Base-by-base conservation (phyloP, 2,888 invertebrate genomes). In the Pocota personata region DNA sequence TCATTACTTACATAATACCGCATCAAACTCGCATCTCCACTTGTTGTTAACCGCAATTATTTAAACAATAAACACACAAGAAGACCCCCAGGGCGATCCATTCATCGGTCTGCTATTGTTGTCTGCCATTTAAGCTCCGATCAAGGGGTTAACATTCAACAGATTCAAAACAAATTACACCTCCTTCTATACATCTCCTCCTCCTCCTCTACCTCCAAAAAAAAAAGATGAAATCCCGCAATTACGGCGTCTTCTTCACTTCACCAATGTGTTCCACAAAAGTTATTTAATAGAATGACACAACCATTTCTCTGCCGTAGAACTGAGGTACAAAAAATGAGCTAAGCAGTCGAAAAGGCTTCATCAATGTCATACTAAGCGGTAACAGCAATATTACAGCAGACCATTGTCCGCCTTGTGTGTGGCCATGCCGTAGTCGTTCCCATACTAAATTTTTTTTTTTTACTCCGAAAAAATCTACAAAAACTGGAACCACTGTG, bases 231-330 rank as follows among this genome's bases (percentile, higher is more conserved):
- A 50, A 62, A 50, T 52, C 30, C 6, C 21, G 64, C 48, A 82
- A 82, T 82, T 72, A 60, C 57, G 40, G 19, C 48, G 48, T 58
- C 67, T 19, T 40, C 58, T 19, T 35, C 64, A 12, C 37, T 24
- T 12, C 40, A 16, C 24, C 50, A 24, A 55, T 24, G 40, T 52
- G 52, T 79, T 79, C 75, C 52, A 60, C 84, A 79, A 84, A 79
- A 80, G 73, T 84, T 84, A 84, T 84, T 84, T 79, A 86, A 86
- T 62, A 82, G 72, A 82, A 84, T 82, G 76, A 82, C 80, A 76
- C 76, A 76, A 71, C 64, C 50, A 35, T 71, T 84, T 79, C 64
- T 4, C 19, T 8, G 24, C 24, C 27, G 30, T 24, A 14, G n/a
- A 19, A 19, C 6, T 7, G 46, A 48, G 19, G 24, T 24, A 24